A percentile compares a stretch with the other conserved stretches of the same genome.
phyloP scores from a whole-genome alignment of 2,888 invertebrate species.

The Microchrysa polita region DNA sequence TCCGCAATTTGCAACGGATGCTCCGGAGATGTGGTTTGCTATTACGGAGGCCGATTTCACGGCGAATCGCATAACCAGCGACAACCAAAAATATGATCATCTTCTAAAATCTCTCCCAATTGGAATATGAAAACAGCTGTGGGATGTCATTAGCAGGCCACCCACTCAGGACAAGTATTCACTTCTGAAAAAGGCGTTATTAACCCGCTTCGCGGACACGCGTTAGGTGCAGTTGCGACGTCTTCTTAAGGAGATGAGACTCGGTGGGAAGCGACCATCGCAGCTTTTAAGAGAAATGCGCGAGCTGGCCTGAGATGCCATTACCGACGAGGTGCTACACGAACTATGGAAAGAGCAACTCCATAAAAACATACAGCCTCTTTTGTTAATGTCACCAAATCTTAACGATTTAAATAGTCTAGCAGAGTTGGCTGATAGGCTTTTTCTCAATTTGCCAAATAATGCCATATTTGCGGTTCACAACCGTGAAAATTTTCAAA shows the following conservation, averaged over 20 bases:
- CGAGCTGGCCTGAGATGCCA: not conserved
- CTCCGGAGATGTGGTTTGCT: too few relatives aligned
- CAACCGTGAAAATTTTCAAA: too few relatives aligned
- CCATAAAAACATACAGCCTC: not conserved
- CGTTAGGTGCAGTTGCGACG: not conserved
- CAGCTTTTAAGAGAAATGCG: not conserved
- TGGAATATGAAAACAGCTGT: not conserved
- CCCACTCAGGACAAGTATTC: not conserved
- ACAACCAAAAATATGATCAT: too few relatives aligned
- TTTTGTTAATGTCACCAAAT: not conserved
- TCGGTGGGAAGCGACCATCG: not conserved
- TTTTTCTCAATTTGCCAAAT: not conserved
- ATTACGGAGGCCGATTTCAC: too few relatives aligned
- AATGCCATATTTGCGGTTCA: too few relatives aligned
- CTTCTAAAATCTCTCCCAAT: not conserved
- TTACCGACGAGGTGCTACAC: too few relatives aligned
- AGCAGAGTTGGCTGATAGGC: not conserved
- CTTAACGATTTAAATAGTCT: not conserved
- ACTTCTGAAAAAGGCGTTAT: not conserved
- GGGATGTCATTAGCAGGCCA: not conserved
- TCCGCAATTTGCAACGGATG: too few relatives aligned
- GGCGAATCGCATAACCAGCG: too few relatives aligned
- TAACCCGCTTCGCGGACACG: not conserved
- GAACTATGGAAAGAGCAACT: conserved; percentile 2
- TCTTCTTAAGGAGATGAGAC: not conserved